These are phyloP conservation scores for Phyto melanocephala DNA, from an alignment of 2,888 invertebrate species.

Conservation along the genomic window DNA sequence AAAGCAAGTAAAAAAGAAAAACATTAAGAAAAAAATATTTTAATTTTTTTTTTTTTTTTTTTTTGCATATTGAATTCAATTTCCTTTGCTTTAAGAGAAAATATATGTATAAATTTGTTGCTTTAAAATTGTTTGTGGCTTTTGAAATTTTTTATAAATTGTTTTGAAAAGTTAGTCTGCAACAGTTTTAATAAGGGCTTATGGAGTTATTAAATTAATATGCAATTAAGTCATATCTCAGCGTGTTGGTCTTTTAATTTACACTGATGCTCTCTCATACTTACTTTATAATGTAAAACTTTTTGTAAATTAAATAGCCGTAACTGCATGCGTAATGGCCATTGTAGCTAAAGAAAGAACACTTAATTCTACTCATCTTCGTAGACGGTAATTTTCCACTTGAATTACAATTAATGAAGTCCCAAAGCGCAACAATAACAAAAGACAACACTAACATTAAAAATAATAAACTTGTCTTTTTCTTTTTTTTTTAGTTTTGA, in stretches of 20 bases:
- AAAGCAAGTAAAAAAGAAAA: not conserved
- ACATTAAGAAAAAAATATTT: not conserved
- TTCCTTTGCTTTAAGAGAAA: not conserved
- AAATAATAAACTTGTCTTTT: not conserved
- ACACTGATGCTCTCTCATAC: not conserved
- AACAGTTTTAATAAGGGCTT: conserved; percentile 29
- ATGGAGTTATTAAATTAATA: too few relatives aligned
- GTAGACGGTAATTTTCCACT: conserved; percentile 53
- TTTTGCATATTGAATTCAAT: not conserved
- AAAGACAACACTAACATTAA: not conserved
- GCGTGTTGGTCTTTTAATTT: conserved; percentile 2
- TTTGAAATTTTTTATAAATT: not conserved
- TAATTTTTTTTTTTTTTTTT: not conserved
- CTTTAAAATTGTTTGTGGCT: not conserved
- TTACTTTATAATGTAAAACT: conserved; percentile 3
- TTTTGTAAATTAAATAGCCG: not conserved
- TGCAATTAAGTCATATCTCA: not conserved
- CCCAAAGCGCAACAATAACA: conserved; percentile 24
- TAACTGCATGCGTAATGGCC: not conserved
- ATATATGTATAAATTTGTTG: not conserved
- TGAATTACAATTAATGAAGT: conserved; percentile 60
- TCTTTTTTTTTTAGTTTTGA: conserved; percentile 2
- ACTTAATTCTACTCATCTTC: conserved; percentile 21
- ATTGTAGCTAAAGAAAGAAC: not conserved
- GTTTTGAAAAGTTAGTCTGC: not conserved